Evolutionary conservation across 2,113 vertebrate species (phyloP).

Genomic region (Natator depressus): DNA sequence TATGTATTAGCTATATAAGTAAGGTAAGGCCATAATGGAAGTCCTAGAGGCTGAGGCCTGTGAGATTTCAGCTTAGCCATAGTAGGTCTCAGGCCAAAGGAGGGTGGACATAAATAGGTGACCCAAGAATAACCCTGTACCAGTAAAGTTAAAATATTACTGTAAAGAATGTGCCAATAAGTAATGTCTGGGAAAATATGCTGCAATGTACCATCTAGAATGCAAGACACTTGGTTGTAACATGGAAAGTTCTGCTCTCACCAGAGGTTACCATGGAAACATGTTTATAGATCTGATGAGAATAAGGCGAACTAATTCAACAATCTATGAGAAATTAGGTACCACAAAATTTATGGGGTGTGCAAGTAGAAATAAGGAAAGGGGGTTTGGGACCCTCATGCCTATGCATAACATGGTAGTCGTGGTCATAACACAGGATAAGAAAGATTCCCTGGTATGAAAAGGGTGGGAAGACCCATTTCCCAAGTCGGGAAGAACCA

Average conservation of each 20-base stretch:
- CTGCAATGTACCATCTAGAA: not conserved
- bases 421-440: not conserved
- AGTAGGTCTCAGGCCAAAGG: not conserved
- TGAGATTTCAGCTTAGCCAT: not conserved
- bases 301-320: not conserved
- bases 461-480: too few relatives aligned
- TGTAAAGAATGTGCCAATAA: not conserved
- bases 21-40: not conserved
- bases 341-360: not conserved
- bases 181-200: not conserved
- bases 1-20: not conserved
- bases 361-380: not conserved
- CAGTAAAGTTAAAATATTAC: not conserved
- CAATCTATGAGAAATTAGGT: not conserved
- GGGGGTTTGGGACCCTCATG: not conserved
- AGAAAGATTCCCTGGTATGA: not conserved
- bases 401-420: not conserved
- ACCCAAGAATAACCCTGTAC: not conserved
- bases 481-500: too few relatives aligned
- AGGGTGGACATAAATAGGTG: not conserved
- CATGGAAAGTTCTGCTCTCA: not conserved
- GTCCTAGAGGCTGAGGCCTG: not conserved
- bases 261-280: not conserved
- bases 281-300: not conserved
- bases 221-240: not conserved